Base-by-base conservation (phyloP, 53 echinoderm and acorn worm species). In the Astropecten irregularis region DNA sequence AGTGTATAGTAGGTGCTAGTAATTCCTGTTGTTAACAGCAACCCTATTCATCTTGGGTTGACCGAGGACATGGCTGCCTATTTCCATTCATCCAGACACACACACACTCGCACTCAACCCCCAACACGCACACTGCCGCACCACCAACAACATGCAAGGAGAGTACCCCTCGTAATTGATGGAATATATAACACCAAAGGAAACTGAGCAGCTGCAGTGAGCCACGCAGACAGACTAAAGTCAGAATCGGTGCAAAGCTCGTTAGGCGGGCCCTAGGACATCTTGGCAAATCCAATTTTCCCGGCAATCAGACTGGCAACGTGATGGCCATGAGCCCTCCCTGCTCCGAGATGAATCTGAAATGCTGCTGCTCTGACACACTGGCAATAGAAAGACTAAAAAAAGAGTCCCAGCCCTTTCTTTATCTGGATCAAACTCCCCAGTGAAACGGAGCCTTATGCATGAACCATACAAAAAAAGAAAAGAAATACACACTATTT, bases 271-370 rank as follows among this genome's bases (percentile, higher is more conserved):
- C 72, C 85, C 85, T 72, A 73, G 85, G 85, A 72, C 73, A 71
- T 63, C 47, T 71, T 73, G 71, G 72, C 73, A 85, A 85, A 85
- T 85, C 73, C 85, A 85, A 85, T 85, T 85, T 85, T 58, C 61
- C 60, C 47, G 49, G 85, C 85, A 85, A 85, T 85, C 85, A 85
- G 73, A 57, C 16, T 27, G 9, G 76, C 76, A 76, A 58, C 56
- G 76, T 58, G 58, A 57, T 56, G 76, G 58, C 76, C 76, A 58
- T 76, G 58, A 76, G 76, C 76, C 35, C 65, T 29, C 26, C 14
- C 14, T 59, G 61, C 65, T 29, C 29, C 21, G 26, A 76, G 57
- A 57, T 55, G 38, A 27, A 76, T 55, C 57, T 38, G 37, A 26
- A 69, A 76, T 58, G 56, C 57, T 58, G 22, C 22, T 56, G 54